These are phyloP conservation scores for Drosophila villosipedis DNA, from an alignment of 2,888 invertebrate species.

Conservation along the genomic window DNA sequence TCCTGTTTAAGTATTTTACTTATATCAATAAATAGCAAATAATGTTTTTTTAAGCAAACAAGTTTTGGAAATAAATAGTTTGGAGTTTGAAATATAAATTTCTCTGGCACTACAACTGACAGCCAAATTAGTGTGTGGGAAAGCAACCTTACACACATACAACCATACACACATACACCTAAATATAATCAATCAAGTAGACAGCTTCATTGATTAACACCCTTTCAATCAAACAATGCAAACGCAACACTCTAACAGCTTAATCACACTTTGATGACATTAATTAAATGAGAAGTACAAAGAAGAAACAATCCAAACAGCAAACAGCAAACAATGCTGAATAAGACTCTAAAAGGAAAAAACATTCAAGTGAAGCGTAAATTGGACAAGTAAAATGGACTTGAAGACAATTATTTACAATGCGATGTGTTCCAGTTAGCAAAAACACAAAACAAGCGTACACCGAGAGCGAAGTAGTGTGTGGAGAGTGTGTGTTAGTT, in stretches of 20 bases:
- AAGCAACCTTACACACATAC: neutral
- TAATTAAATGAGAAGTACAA: slow-evolving; percentile 44
- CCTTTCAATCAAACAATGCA: neutral
- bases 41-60: too few relatives aligned
- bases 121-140: neutral
- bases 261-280: slow-evolving; percentile 36
- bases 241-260: slow-evolving; percentile 2
- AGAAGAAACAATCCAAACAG: neutral
- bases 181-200: neutral
- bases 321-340: slow-evolving; percentile 1
- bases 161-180: neutral
- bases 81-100: neutral
- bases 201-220: neutral
- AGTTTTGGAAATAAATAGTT: neutral
- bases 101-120: neutral
- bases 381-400: slow-evolving; percentile 32
- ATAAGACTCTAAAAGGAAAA: neutral
- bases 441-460: slow-evolving; percentile 32
- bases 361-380: slow-evolving; percentile 12
- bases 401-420: slow-evolving; percentile 45
- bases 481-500: neutral
- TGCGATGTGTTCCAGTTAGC: slow-evolving; percentile 35
- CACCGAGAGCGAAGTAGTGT: slow-evolving; percentile 17
- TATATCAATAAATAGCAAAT: neutral
- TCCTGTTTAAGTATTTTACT: neutral